Conservation (phyloP, 30 jellyfish, hydroid and myxozoan genomes). For the Hydractinia symbiolongicarpus region DNA sequence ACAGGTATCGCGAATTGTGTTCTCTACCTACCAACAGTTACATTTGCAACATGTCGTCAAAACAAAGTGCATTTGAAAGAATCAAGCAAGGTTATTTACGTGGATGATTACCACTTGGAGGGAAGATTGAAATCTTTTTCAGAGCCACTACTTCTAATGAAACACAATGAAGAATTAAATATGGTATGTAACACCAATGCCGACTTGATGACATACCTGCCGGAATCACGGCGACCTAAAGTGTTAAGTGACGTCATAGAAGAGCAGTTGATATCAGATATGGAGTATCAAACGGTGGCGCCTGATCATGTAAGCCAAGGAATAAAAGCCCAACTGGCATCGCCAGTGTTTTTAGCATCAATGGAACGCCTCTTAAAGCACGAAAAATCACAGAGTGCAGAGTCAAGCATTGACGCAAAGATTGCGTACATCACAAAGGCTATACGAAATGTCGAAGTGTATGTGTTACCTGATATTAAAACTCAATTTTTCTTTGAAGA, state of each 20-base stretch:
- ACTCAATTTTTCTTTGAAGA: not conserved
- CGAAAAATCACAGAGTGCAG: not conserved
- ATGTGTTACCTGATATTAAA: not conserved
- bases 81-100: slow-evolving; percentile 32
- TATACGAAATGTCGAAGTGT: not conserved
- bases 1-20: no score
- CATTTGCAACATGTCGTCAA: not conserved
- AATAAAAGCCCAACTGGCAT: slow-evolving; percentile 18
- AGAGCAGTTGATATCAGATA: slow-evolving; percentile 25
- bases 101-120: slow-evolving; percentile 44
- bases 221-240: slow-evolving; percentile 32
- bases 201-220: slow-evolving; percentile 22
- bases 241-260: slow-evolving; percentile 28
- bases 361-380: slow-evolving; percentile 48
- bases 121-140: slow-evolving; percentile 34
- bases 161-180: not conserved
- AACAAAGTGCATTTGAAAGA: slow-evolving; percentile 10
- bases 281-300: slow-evolving; percentile 5
- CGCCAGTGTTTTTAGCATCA: slow-evolving; percentile 30
- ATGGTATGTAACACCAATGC: slow-evolving; percentile 3
- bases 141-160: slow-evolving; percentile 28
- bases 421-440: not conserved
- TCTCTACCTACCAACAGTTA: slow-evolving; percentile 49
- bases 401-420: not conserved
- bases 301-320: slow-evolving; percentile 36